Evolutionary conservation across 1,140 invertebrate genomes (phyloP), one percentile per base, ranked within the genome.

Genomic region (Anastrepha obliqua): DNA sequence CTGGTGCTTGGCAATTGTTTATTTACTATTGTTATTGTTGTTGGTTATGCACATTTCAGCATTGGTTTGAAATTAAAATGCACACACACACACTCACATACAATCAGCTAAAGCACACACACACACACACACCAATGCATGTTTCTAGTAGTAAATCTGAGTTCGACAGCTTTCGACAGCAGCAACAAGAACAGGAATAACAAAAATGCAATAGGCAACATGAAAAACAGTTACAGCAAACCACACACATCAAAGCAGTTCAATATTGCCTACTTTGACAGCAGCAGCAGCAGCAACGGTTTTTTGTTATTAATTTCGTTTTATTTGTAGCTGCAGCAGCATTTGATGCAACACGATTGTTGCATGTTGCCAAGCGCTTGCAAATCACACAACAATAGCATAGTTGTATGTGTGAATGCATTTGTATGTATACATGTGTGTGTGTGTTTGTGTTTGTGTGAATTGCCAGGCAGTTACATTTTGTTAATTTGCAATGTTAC

Each of bases 401-500:
- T 62, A 1, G 4, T 5, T 62, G 5, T 62, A 62, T 62, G 60
- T 62, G 60, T 62, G 5, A 17, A 4, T 62, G 17, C 6, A 7
- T 44, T 6, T 44, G 65, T 20, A 17, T 15, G 60, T 29, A 29
- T 51, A 17, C 5, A 8, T 74, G 5, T 11, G 39, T 44, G 39
- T 44, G 17, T 78, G 17, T 51, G 51, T 55, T 5, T 78, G 74
- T 81, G 74, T 81, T 44, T 81, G 74, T 55, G 44, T 11, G 47
- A 20, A 81, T 20, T 55, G 67, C 42, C 39, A 44, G 67, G 39
- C 67, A 74, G 39, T 74, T 55, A 55, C 74, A 81, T 81, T 81
- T 81, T 81, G 47, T 55, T 81, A 81, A 81, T 81, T 81, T 81
- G 47, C 74, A 81, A 81, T 81, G 44, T 81, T 81, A 81, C 74